Evolutionary conservation across 2,888 invertebrate genomes (phyloP).

Genomic region (Papilio demoleus): DNA sequence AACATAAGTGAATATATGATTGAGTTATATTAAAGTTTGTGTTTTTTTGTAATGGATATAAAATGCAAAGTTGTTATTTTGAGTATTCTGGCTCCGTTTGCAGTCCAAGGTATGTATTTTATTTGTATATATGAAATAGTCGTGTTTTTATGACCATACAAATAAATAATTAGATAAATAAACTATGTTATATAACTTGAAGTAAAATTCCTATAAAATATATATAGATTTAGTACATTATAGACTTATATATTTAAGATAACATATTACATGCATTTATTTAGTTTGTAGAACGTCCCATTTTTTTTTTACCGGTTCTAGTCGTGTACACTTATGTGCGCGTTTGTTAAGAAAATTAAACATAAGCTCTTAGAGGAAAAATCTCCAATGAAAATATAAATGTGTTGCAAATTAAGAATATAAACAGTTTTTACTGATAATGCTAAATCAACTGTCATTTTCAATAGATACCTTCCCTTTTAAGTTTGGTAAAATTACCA

Average conservation of each 20-base stretch:
- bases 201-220: neutral
- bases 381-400: neutral
- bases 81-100: neutral
- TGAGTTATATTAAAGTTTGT: slow-evolving; percentile 14
- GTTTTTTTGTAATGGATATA: slow-evolving; percentile 24
- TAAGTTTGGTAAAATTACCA: too few relatives aligned
- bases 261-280: neutral
- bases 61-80: slow-evolving; percentile 12
- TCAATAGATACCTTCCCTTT: too few relatives aligned
- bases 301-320: slow-evolving; percentile 2
- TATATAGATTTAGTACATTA: neutral
- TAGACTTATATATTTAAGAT: neutral
- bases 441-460: too few relatives aligned
- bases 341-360: neutral
- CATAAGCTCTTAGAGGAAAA: neutral
- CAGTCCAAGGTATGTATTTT: slow-evolving; percentile 24
- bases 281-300: neutral
- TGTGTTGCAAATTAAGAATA: too few relatives aligned
- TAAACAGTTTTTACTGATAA: neutral
- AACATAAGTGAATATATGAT: slow-evolving; percentile 21
- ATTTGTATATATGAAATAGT: slow-evolving; percentile 1
- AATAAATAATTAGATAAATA: neutral
- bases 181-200: neutral
- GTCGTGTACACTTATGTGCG: neutral
- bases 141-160: neutral